Evolutionary conservation across 2,797 vertebrate species (phyloP).

Genomic region (Hapalemur alaotrensis): DNA sequence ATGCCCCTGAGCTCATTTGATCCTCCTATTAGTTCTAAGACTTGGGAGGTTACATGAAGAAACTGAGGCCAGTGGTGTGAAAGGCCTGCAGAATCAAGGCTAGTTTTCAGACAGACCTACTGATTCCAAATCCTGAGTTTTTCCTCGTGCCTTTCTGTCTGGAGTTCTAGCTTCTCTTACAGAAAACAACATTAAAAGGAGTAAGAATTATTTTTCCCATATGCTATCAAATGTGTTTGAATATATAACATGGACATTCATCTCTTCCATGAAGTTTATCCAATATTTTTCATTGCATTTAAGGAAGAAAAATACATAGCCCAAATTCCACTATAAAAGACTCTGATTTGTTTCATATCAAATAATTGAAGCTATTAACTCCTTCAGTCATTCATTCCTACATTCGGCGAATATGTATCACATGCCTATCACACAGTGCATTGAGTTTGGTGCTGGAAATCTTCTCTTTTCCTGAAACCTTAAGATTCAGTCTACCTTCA

Average conservation of each 20-base stretch:
- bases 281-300: background rate
- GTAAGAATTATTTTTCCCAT: background rate
- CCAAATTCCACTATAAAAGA: constrained; percentile 32
- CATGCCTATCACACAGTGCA: background rate
- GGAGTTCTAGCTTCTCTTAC: background rate
- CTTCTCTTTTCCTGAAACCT: background rate
- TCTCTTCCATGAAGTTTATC: background rate
- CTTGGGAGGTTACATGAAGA: background rate
- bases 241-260: background rate
- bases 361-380: background rate
- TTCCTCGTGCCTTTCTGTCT: background rate
- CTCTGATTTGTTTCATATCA: background rate
- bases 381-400: background rate
- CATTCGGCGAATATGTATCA: background rate
- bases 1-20: rapidly evolving
- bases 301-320: background rate
- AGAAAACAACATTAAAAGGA: background rate
- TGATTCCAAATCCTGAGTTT: background rate
- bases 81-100: background rate
- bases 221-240: background rate
- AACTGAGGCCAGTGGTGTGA: background rate
- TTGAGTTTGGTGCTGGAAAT: background rate
- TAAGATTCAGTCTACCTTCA: background rate
- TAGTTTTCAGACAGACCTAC: background rate
- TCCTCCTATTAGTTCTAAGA: background rate